Conservation (phyloP, 2,113 vertebrate genomes). For the Mormyrus iriodes region DNA sequence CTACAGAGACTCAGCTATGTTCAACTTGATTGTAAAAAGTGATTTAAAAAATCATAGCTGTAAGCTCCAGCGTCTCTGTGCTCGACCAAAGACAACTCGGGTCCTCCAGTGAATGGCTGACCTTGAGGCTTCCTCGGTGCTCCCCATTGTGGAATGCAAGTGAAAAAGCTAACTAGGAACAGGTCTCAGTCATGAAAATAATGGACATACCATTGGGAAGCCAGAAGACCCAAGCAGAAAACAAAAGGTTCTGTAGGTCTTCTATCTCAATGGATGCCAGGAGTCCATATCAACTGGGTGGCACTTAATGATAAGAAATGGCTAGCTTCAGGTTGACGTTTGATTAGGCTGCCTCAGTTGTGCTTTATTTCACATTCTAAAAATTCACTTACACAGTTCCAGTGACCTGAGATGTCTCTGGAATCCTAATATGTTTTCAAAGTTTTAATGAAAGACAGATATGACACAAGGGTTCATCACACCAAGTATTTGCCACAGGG, state of each 20-base stretch:
- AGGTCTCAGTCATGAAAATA: not conserved
- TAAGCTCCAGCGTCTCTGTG: not conserved
- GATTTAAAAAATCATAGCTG: not conserved
- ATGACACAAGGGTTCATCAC: not conserved
- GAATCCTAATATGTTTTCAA: not conserved
- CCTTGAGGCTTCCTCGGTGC: not conserved
- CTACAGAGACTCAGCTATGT: not conserved
- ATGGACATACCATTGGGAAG: not conserved
- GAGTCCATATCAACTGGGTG: not conserved
- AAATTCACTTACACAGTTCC: not conserved
- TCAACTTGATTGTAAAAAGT: slow-evolving; percentile 3
- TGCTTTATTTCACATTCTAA: not conserved
- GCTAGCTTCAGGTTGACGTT: not conserved
- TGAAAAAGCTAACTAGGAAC: not conserved
- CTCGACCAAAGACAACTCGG: not conserved
- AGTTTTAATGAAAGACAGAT: not conserved
- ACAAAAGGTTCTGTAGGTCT: not conserved
- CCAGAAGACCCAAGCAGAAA: not conserved
- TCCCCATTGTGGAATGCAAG: not conserved
- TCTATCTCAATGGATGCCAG: not conserved
- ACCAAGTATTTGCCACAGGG: not conserved
- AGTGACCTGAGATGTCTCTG: not conserved
- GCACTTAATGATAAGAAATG: not conserved
- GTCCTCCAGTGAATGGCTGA: not conserved
- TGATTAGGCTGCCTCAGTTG: not conserved